These are phyloP conservation scores for Oreochromis tanganicae DNA, from an alignment of 2,113 vertebrate genomes.

Conservation along the genomic window DNA sequence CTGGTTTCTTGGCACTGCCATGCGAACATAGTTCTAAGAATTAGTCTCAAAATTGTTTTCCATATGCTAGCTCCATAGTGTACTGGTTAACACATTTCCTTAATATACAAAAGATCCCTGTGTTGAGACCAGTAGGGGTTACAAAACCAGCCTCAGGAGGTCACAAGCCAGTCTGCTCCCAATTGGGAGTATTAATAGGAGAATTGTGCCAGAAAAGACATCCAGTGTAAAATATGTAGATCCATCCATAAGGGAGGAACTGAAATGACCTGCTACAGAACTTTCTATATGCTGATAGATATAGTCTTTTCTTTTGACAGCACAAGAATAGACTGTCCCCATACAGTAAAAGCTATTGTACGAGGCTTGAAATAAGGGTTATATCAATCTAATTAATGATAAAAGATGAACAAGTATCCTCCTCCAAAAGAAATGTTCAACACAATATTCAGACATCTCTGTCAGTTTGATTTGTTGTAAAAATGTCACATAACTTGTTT, in stretches of 20 bases:
- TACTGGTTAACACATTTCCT: background rate
- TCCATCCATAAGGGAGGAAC: background rate
- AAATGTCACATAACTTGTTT: background rate
- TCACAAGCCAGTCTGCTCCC: background rate
- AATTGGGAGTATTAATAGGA: background rate
- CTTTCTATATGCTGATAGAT: background rate
- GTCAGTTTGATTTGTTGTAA: background rate
- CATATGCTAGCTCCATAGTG: background rate
- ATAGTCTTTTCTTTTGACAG: background rate
- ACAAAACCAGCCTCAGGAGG: background rate
- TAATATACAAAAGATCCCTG: background rate
- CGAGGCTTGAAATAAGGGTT: background rate
- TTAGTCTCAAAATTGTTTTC: background rate
- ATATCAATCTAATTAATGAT: background rate
- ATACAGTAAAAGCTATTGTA: background rate
- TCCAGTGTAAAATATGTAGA: background rate
- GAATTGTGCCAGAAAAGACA: background rate
- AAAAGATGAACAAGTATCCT: background rate
- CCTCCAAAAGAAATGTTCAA: background rate
- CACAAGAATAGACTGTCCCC: background rate
- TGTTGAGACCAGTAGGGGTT: background rate
- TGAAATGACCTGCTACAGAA: background rate
- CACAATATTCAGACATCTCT: background rate
- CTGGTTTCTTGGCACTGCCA: background rate
- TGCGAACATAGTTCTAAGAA: background rate